Conservation (phyloP, 2,888 invertebrate species). For the Xylota segnis region DNA sequence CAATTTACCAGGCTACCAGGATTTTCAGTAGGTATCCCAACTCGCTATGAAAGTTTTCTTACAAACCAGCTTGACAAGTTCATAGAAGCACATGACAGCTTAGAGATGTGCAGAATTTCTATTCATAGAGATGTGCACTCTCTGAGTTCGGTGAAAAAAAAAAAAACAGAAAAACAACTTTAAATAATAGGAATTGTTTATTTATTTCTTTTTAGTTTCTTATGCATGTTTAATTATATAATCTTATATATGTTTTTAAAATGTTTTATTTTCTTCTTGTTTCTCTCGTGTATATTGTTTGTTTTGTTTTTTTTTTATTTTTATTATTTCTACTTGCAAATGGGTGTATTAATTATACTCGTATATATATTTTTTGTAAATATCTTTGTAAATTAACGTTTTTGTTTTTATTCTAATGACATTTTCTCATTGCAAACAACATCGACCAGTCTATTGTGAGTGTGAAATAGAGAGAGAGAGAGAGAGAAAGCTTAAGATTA, state of each 20-base stretch:
- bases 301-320: constrained; percentile 13
- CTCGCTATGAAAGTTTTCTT: constrained; percentile 1
- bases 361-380: constrained; percentile 59
- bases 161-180: constrained; percentile 10
- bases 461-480: constrained; percentile 40
- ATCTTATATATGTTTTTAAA: constrained; percentile 50
- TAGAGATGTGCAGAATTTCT: background rate
- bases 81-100: background rate
- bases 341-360: constrained; percentile 39
- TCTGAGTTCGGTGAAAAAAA: background rate
- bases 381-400: constrained; percentile 67
- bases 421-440: constrained; percentile 47
- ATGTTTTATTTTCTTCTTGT: constrained; percentile 23
- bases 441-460: constrained; percentile 72
- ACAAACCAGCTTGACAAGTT: background rate
- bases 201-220: constrained; percentile 47
- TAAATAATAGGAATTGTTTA: constrained; percentile 73
- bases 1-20: constrained; percentile 5
- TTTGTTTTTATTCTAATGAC: constrained; percentile 39
- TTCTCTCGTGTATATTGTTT: constrained; percentile 57
- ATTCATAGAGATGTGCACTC: constrained; percentile 2
- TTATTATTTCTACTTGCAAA: constrained; percentile 56
- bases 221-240: constrained; percentile 52
- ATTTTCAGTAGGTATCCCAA: background rate
- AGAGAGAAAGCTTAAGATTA: constrained; percentile 49